Evolutionary conservation across 1,140 invertebrate genomes (phyloP), one percentile per base, ranked within the genome.

Genomic region (Aphis gossypii): DNA sequence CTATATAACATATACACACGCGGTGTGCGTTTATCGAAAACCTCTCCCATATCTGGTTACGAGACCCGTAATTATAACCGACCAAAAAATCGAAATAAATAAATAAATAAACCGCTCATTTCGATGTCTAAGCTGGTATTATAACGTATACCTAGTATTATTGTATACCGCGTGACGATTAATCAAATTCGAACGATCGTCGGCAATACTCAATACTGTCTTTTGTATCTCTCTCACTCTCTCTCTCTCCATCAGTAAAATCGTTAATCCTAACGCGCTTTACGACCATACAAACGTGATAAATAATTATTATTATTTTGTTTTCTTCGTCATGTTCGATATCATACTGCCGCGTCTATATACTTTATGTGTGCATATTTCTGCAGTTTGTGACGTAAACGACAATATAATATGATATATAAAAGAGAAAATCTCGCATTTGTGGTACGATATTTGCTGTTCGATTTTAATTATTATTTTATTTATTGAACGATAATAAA

Each of bases 1-100:
- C 9, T 68, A 48, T n/a, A 88, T 48, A 41, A 48, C 48, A 88
- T 88, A 30, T 48, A 48, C 20, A n/a, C 25, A 30, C 90, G 44
- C 44, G 18, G 48, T 51, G 88, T 38, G 51, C 48, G 46, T 35
- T 21, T 51, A 82, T 41, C 48, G n/a, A 83, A 84, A 83, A 93
- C 92, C 92, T 93, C 92, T 93, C 92, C 92, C 92, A 93, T 93
- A 93, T 93, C 92, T 86, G 82, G 92, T 93, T 93, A 93, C 91
- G 14, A 92, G 91, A 92, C 92, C 92, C 51, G 92, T 86, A 93
- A 93, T 93, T 93, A 93, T 84, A 86, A 86, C 41, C n/a, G 82
- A 25, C 92, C 82, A n/a, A 54, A 83, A 84, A 93, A 51, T 18
- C n/a, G 25, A 84, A 84, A 84, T 25, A 56, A 89, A 89, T 56